Evolutionary conservation across 2,888 invertebrate genomes (phyloP).

Genomic region (Horisme vitalbata): DNA sequence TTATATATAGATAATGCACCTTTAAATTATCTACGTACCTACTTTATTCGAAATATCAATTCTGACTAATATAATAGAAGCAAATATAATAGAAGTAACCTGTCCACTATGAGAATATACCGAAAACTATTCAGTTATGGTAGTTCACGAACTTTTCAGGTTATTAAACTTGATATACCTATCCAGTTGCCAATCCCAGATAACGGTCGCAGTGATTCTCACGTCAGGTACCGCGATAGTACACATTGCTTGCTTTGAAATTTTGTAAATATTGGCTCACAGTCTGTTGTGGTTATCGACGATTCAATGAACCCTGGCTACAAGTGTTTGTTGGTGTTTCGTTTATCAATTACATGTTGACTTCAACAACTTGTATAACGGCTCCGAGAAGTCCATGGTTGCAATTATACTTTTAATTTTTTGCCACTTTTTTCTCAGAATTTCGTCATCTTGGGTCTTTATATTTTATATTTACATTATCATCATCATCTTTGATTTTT

Average conservation of each 20-base stretch:
- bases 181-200: slow-evolving; percentile 37
- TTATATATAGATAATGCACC: too few species aligned
- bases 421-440: too few species aligned
- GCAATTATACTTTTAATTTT: neutral
- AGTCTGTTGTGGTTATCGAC: slow-evolving; percentile 41
- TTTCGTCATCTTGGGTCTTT: too few species aligned
- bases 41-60: too few species aligned
- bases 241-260: slow-evolving; percentile 41
- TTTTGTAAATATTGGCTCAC: slow-evolving; percentile 55
- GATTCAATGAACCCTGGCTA: slow-evolving; percentile 42
- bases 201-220: slow-evolving; percentile 43
- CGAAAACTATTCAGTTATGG: too few species aligned
- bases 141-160: slow-evolving; percentile 30
- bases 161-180: slow-evolving; percentile 46
- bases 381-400: too few species aligned
- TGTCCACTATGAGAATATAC: too few species aligned
- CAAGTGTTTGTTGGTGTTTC: slow-evolving; percentile 30
- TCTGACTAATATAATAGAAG: too few species aligned
- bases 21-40: slow-evolving; percentile 8
- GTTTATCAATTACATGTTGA: slow-evolving; percentile 26
- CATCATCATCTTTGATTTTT: too few species aligned
- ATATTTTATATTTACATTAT: too few species aligned
- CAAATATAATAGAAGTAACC: too few species aligned
- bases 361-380: slow-evolving; percentile 15
- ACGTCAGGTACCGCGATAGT: slow-evolving; percentile 56